phyloP scores from a whole-genome alignment of 2,113 vertebrate species.

The Aegotheles bennettii region DNA sequence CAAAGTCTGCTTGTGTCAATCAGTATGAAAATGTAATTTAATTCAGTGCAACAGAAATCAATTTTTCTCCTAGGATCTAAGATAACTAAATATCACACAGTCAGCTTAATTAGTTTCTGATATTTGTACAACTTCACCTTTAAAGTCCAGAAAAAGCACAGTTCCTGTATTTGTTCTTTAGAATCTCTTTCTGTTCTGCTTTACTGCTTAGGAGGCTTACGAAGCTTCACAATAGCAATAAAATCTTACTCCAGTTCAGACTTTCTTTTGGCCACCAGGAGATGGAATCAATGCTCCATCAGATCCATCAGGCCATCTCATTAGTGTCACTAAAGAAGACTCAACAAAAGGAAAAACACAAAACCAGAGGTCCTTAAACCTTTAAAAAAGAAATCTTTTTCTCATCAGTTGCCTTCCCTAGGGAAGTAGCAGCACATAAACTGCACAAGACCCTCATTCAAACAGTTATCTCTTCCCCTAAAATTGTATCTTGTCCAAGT shows the following conservation, averaged over 20 bases:
- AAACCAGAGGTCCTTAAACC: not conserved
- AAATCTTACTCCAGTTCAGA: not conserved
- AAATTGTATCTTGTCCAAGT: not conserved
- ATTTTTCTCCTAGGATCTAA: constrained; percentile 50
- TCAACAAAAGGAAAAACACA: not conserved
- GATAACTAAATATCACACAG: constrained; percentile 69
- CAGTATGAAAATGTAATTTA: constrained; percentile 73
- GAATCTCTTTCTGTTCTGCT: constrained; percentile 25
- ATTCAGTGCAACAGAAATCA: constrained; percentile 68
- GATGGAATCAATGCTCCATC: constrained; percentile 20
- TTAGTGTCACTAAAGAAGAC: not conserved
- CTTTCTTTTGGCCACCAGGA: not conserved
- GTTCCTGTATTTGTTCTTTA: constrained; percentile 29
- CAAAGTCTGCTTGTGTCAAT: constrained; percentile 59
- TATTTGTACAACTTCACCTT: constrained; percentile 68
- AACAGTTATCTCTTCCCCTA: not conserved
- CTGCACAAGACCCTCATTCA: not conserved
- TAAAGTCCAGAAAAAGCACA: constrained; percentile 47
- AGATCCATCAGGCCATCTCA: not conserved
- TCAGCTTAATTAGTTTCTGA: constrained; percentile 72
- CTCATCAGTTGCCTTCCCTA: not conserved
- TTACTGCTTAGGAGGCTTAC: not conserved
- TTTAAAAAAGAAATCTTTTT: not conserved
- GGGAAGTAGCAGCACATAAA: not conserved
- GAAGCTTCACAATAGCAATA: not conserved